Evolutionary conservation across 2,113 vertebrate genomes (phyloP).

Genomic region (Cheirogaleus medius): DNA sequence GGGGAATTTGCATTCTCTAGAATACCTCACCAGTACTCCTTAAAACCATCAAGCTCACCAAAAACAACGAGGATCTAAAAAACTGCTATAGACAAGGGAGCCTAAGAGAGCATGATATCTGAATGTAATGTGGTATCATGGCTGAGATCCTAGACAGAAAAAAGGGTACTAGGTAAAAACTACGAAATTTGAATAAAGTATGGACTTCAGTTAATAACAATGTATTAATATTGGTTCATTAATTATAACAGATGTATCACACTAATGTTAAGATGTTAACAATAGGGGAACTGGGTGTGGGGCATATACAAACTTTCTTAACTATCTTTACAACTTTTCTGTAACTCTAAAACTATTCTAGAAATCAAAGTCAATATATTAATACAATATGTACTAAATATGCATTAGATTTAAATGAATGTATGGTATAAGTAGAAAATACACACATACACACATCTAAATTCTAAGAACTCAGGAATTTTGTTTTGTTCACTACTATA

Average conservation of each 20-base stretch:
- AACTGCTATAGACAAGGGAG: neutral
- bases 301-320: neutral
- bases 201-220: neutral
- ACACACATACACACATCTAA: neutral
- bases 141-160: neutral
- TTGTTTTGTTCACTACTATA: neutral
- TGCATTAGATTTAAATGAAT: neutral
- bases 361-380: neutral
- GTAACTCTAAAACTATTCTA: neutral
- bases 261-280: neutral
- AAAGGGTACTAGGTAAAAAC: neutral
- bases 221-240: neutral
- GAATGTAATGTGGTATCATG: neutral
- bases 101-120: neutral
- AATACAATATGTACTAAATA: neutral
- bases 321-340: neutral
- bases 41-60: neutral
- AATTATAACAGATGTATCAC: neutral
- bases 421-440: neutral
- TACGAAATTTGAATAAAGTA: conserved; percentile 7
- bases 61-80: neutral
- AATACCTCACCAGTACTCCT: neutral
- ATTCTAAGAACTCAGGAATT: neutral
- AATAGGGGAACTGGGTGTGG: neutral
- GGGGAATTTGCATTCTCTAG: neutral